Base-by-base conservation (phyloP, 2,888 invertebrate species). In the Galerucella nymphaeae region DNA sequence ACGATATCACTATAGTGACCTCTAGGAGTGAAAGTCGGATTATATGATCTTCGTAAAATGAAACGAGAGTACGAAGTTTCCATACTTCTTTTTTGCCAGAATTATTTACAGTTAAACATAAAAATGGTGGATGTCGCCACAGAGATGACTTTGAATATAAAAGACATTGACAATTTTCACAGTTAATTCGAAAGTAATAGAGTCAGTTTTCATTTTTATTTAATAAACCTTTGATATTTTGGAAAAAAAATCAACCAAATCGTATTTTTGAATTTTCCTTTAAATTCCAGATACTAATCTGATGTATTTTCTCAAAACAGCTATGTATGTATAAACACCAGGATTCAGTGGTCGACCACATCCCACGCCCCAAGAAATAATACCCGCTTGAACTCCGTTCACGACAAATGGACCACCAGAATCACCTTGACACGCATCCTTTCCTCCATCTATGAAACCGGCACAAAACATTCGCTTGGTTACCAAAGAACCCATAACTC, bases 381-480 rank as follows among this genome's bases (percentile, higher is more conserved):
- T 70, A 6, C 83, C 83, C 58, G 76, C 76, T 18, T 83, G 77
- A 38, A 73, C 70, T 14, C 77, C 77, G 42, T 76, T 70, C 8
- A 79, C 71, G 10, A 79, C 76, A 61, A 82, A 70, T 38, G 83
- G 83, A n/a, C 84, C 83, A 14, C 84, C 84, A 50, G 82, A 82
- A 71, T 83, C 83, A n/a, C 83, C 83, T 74, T 81, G 78, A 70
- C 82, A 82, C 9, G 78, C 70, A 64, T 82, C 81, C 68, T 90
- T 89, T 55, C 90, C 89, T 3, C 88, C 88, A 18, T 89, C 85
- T 77, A 89, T 87, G 78, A 89, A 89, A 50, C 90, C 90, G 0
- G 90, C 91, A 80, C 91, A 91, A 81, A 91, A 88, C 91, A 91
- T 91, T 78, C 89, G 87, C 64, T 82, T 82, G 1, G 90, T 89